Percentiles rank a stretch among this genome's conserved stretches.
These are phyloP conservation scores for Acanthococcus lagerstroemiae DNA, from an alignment of 2,888 invertebrate genomes.

Conservation along the genomic window DNA sequence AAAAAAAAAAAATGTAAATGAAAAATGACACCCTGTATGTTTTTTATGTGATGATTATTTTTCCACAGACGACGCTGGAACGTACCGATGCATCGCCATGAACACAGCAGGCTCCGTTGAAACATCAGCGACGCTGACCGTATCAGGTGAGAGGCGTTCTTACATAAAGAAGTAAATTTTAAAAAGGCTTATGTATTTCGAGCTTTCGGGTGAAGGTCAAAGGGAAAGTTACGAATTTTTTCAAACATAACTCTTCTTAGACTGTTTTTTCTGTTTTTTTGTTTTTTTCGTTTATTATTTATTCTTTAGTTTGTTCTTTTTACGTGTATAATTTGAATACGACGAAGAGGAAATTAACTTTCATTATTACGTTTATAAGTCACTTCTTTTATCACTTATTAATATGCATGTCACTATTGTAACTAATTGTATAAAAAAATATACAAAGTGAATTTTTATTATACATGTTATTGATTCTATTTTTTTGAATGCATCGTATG, in stretches of 20 bases:
- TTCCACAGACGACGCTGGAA: slow-evolving; percentile 61
- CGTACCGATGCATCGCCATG: slow-evolving; percentile 61
- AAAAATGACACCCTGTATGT: no score
- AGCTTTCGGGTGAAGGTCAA: not conserved
- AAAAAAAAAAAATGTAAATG: no score
- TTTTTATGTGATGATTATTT: slow-evolving; percentile 29
- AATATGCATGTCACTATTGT: slow-evolving; percentile 28
- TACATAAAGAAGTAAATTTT: slow-evolving; percentile 30
- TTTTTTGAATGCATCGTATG: no score
- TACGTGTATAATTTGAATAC: not conserved
- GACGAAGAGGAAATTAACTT: slow-evolving; percentile 16
- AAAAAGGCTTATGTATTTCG: slow-evolving; percentile 11
- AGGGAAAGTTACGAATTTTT: not conserved
- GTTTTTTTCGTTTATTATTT: slow-evolving; percentile 1
- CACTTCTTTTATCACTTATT: slow-evolving; percentile 22
- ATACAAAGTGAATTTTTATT: not conserved
- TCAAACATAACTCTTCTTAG: slow-evolving; percentile 4
- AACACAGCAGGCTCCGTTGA: slow-evolving; percentile 57
- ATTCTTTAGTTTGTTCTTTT: slow-evolving; percentile 7
- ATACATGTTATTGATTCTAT: not conserved
- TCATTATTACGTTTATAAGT: slow-evolving; percentile 21
- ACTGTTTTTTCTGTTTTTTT: not conserved
- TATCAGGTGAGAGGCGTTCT: slow-evolving; percentile 54
- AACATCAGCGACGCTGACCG: slow-evolving; percentile 55
- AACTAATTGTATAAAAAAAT: slow-evolving; percentile 26